These are phyloP conservation scores for Anagyrus pseudococci DNA, from an alignment of 2,888 invertebrate genomes.

Conservation along the genomic window DNA sequence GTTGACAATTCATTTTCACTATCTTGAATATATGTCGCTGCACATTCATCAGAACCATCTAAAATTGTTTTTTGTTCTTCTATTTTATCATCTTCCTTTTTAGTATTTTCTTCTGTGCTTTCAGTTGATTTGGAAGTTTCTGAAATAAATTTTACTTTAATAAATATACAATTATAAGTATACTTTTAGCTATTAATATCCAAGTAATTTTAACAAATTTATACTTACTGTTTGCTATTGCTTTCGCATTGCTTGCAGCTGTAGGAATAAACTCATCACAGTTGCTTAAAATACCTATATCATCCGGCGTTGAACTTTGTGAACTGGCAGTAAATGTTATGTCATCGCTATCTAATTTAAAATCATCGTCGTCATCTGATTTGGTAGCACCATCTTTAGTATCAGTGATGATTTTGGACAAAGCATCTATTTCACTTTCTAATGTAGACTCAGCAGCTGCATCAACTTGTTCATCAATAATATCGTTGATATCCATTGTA, in stretches of 20 bases:
- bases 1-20: constrained; percentile 1
- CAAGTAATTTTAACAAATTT: not conserved
- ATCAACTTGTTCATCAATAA: constrained; percentile 45
- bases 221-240: constrained; percentile 12
- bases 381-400: constrained; percentile 44
- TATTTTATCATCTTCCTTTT: not conserved
- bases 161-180: not conserved
- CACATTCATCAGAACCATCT: not conserved
- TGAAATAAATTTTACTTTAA: constrained; percentile 11
- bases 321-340: constrained; percentile 13
- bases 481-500: constrained; percentile 48
- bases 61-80: constrained; percentile 2
- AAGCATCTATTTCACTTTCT: constrained; percentile 55
- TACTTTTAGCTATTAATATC: not conserved
- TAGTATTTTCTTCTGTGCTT: not conserved
- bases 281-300: constrained; percentile 37
- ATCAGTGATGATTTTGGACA: constrained; percentile 56
- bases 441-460: constrained; percentile 49
- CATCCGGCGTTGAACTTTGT: constrained; percentile 9
- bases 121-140: constrained; percentile 4
- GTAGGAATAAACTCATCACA: constrained; percentile 15
- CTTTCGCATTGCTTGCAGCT: not conserved
- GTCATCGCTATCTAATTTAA: constrained; percentile 32
- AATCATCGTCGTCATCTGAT: constrained; percentile 34
- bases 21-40: not conserved